These are phyloP conservation scores for Aegotheles bennettii DNA, from an alignment of 2,113 vertebrate genomes.

Conservation along the genomic window DNA sequence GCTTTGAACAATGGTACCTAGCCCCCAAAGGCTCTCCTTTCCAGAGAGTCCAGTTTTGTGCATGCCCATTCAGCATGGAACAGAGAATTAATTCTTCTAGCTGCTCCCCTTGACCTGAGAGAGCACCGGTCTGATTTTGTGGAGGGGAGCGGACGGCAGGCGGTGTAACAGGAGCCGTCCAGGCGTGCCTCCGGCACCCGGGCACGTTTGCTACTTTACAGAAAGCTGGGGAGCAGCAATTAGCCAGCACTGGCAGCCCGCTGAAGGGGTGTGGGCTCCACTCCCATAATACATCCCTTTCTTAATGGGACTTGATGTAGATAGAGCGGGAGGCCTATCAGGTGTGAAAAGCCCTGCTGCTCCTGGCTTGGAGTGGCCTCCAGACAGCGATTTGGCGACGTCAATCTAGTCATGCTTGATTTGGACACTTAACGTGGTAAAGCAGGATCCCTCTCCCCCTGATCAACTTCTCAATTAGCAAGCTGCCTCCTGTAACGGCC, in stretches of 20 bases:
- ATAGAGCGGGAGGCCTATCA: slow-evolving; percentile 73
- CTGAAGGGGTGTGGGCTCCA: slow-evolving; percentile 10
- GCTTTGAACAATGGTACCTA: too few relatives aligned
- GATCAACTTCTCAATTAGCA: slow-evolving; percentile 87
- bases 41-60: background rate
- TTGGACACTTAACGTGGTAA: slow-evolving; percentile 75
- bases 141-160: background rate
- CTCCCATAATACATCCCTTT: slow-evolving; percentile 66
- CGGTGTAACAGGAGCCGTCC: background rate
- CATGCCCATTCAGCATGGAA: rapidly evolving
- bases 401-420: slow-evolving; percentile 84
- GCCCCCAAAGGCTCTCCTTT: background rate
- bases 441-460: slow-evolving; percentile 76
- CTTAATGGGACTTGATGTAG: slow-evolving; percentile 81
- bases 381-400: slow-evolving; percentile 82
- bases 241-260: slow-evolving; percentile 31
- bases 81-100: background rate
- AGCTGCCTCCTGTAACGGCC: slow-evolving; percentile 84
- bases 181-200: rapidly evolving
- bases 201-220: background rate
- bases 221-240: slow-evolving; percentile 45
- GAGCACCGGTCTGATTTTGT: background rate
- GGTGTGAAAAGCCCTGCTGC: slow-evolving; percentile 77
- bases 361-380: slow-evolving; percentile 77
- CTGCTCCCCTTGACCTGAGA: background rate